phyloP scores from a whole-genome alignment of 2,797 vertebrate genomes.

The Galago senegalensis region DNA sequence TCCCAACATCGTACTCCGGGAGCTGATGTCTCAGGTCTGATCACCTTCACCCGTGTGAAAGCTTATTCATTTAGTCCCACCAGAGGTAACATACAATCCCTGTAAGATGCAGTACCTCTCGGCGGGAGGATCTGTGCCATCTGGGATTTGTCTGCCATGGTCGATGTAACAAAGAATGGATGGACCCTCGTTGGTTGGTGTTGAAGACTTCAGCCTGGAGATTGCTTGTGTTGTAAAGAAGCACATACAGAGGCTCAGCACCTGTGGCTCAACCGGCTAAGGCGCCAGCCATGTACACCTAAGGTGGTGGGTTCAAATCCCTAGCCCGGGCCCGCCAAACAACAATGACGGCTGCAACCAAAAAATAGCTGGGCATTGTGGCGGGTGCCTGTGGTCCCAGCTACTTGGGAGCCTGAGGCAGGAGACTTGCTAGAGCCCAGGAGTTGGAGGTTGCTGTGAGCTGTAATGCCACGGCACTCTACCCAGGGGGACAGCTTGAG shows the following conservation, averaged over 20 bases:
- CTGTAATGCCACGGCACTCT: too few relatives aligned
- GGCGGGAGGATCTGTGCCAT: neutral
- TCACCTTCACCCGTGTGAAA: constrained; percentile 29
- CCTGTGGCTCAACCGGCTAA: too few relatives aligned
- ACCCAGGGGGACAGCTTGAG: too few relatives aligned
- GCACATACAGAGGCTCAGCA: neutral
- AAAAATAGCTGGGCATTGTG: too few relatives aligned
- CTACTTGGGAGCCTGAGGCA: too few relatives aligned
- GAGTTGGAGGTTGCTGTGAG: too few relatives aligned
- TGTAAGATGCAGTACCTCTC: neutral
- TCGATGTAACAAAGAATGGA: constrained; percentile 45
- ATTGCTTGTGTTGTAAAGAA: constrained; percentile 77
- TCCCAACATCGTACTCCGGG: neutral
- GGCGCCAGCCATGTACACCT: too few relatives aligned
- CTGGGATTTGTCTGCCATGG: constrained; percentile 30
- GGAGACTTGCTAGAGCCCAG: too few relatives aligned
- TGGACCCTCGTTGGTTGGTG: neutral
- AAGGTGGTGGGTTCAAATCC: too few relatives aligned
- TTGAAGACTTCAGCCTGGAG: constrained; percentile 65
- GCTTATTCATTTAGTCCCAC: constrained; percentile 7
- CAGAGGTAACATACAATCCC: neutral
- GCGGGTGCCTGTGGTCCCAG: too few relatives aligned
- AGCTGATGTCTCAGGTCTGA: neutral
- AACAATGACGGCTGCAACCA: too few relatives aligned
- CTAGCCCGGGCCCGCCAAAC: too few relatives aligned